Percentiles rank a stretch among this genome's conserved stretches.
phyloP scores from a whole-genome alignment of 2,113 vertebrate genomes.

The Ifrita kowaldi region DNA sequence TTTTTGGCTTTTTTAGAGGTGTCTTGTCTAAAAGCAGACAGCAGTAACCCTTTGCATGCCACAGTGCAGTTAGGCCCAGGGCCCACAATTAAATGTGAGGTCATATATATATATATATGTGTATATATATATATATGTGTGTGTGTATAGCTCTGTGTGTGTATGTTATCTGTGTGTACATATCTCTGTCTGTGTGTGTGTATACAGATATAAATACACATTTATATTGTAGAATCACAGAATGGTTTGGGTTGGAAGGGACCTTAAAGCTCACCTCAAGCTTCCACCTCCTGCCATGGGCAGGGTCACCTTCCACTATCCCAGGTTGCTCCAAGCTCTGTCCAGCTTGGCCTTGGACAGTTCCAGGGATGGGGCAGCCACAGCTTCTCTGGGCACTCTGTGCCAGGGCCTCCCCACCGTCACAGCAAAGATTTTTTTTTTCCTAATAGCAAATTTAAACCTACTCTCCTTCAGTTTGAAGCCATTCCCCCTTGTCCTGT shows the following conservation, averaged over 20 bases:
- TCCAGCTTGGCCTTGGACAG: not conserved
- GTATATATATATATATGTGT: not conserved
- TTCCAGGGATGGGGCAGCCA: not conserved
- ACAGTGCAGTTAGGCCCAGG: not conserved
- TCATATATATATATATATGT: too few species aligned
- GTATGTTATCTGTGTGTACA: not conserved
- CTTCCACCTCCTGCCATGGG: too few species aligned
- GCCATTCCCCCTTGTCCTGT: not conserved
- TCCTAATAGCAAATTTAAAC: not conserved
- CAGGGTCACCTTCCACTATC: not conserved
- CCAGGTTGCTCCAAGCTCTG: not conserved
- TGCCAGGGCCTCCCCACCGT: not conserved
- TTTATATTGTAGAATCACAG: not conserved
- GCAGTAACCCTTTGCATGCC: not conserved
- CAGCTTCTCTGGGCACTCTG: not conserved
- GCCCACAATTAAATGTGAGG: too few species aligned
- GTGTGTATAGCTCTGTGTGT: not conserved
- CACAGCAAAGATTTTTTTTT: not conserved
- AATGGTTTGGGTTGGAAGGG: not conserved
- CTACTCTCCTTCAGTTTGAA: not conserved
- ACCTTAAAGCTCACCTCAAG: not conserved
- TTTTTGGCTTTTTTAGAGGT: not conserved
- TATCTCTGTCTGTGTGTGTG: not conserved
- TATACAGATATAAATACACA: not conserved
- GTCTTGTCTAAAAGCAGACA: not conserved